Percentiles rank a stretch among this genome's conserved stretches.
Evolutionary conservation across 2,113 vertebrate species (phyloP).

Genomic region (Acanthochromis polyacanthus): DNA sequence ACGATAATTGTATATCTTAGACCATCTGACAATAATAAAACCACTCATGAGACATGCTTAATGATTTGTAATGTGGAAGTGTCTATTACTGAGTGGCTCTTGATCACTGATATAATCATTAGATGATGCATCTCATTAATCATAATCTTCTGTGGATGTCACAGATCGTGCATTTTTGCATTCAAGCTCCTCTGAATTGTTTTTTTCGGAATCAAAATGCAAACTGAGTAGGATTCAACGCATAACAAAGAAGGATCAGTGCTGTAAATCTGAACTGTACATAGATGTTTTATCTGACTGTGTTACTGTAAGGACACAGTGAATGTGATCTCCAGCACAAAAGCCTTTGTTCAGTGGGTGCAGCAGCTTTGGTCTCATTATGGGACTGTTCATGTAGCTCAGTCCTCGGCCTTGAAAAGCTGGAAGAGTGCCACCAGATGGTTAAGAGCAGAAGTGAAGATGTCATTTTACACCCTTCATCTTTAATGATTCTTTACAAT

Average conservation of each 20-base stretch:
- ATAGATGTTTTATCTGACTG: conserved; percentile 22
- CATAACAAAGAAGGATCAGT: neutral
- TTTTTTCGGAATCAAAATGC: neutral
- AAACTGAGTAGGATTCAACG: neutral
- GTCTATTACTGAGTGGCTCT: conserved; percentile 47
- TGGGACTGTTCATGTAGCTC: conserved; percentile 42
- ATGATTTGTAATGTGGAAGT: conserved; percentile 64
- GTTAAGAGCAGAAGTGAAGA: conserved; percentile 76
- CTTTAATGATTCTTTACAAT: conserved; percentile 24
- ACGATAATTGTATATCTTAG: conserved; percentile 71
- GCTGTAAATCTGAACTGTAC: conserved; percentile 17
- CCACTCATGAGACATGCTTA: conserved; percentile 60
- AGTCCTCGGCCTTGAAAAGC: conserved; percentile 60
- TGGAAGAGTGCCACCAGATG: conserved; percentile 87
- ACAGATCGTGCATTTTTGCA: conserved; percentile 4
- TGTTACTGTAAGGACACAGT: conserved; percentile 32
- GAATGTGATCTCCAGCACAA: conserved; percentile 59
- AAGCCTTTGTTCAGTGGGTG: conserved; percentile 78
- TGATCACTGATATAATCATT: conserved; percentile 44
- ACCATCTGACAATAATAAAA: conserved; percentile 74
- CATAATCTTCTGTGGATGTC: neutral
- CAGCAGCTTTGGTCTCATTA: conserved; percentile 62
- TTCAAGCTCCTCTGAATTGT: neutral
- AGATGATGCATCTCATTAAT: conserved; percentile 45
- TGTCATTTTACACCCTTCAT: conserved; percentile 34